Evolutionary conservation across 2,888 invertebrate species (phyloP).

Genomic region (Nasonia oneida): DNA sequence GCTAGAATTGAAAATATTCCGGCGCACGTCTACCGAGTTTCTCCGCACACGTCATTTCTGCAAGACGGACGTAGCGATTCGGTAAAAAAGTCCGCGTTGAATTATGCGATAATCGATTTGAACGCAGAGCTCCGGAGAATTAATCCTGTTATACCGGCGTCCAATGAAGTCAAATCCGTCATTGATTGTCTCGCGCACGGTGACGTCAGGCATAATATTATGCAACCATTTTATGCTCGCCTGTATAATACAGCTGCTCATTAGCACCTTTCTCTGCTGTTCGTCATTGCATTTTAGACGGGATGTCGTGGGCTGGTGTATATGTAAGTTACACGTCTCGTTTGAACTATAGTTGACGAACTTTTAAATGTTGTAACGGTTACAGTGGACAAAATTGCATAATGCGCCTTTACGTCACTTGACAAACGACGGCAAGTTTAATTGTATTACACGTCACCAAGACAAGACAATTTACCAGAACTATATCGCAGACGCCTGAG

Average conservation of each 20-base stretch:
- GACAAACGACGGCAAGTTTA: neutral
- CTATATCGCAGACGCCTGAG: neutral
- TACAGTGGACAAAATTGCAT: neutral
- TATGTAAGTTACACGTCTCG: neutral
- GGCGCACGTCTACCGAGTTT: neutral
- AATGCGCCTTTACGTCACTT: neutral
- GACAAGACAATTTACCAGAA: neutral
- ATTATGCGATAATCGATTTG: neutral
- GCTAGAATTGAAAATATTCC: neutral
- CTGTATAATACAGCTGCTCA: neutral
- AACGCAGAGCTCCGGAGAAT: neutral
- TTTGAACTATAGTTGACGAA: neutral
- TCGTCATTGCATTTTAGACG: neutral
- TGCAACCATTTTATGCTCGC: constrained; percentile 10
- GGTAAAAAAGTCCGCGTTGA: neutral
- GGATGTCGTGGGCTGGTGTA: neutral
- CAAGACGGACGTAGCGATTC: neutral
- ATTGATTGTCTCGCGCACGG: neutral
- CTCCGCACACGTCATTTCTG: neutral
- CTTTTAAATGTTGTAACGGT: neutral
- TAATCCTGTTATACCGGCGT: neutral
- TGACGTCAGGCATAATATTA: constrained; percentile 30
- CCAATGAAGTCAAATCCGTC: constrained; percentile 8
- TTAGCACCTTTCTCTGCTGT: neutral
- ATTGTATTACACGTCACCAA: neutral